phyloP scores from a whole-genome alignment of 2,113 vertebrate genomes.

The Salvator merianae region DNA sequence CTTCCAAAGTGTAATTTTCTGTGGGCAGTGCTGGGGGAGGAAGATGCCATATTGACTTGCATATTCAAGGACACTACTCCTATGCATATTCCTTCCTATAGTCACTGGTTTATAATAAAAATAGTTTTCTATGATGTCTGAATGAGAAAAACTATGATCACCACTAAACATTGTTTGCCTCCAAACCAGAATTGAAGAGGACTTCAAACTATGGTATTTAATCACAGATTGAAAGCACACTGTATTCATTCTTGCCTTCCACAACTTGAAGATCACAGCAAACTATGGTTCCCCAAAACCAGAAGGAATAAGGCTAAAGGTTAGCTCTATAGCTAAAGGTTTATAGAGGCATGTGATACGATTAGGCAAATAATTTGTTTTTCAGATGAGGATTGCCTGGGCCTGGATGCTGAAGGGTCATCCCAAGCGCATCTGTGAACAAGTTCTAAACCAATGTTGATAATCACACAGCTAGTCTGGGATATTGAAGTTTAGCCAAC shows the following conservation, averaged over 20 bases:
- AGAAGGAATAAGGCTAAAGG: not conserved
- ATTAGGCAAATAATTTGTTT: not conserved
- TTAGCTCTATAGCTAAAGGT: not conserved
- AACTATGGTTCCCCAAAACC: not conserved
- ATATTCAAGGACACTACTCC: not conserved
- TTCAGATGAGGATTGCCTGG: not conserved
- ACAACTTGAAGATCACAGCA: not conserved
- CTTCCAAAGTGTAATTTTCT: not conserved
- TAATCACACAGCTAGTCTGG: not conserved
- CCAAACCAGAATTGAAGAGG: not conserved
- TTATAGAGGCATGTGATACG: not conserved
- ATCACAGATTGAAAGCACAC: not conserved
- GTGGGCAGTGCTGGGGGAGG: not conserved
- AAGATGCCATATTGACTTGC: too few relatives aligned
- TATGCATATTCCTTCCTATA: not conserved
- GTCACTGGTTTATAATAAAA: not conserved
- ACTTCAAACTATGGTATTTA: not conserved
- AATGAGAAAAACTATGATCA: not conserved
- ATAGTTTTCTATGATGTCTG: not conserved
- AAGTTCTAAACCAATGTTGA: not conserved
- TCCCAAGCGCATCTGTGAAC: not conserved
- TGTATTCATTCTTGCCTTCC: not conserved
- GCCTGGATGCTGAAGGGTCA: not conserved
- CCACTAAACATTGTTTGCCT: not conserved
- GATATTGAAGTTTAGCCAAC: not conserved